These are phyloP conservation scores for Manis crassicaudata DNA, from an alignment of 2,797 vertebrate species.

Conservation along the genomic window DNA sequence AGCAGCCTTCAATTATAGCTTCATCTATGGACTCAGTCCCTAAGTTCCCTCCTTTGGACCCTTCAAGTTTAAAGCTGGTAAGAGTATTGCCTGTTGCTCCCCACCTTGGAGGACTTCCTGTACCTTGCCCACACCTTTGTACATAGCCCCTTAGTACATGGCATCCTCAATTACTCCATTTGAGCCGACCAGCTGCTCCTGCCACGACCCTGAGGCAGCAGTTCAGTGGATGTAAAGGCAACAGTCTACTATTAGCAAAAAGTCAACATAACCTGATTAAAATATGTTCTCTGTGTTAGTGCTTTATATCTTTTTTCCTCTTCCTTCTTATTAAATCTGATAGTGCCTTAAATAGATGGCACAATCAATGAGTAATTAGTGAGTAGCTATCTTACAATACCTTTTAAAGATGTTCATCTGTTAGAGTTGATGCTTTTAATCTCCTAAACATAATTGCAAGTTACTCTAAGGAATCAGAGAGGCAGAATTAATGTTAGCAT, in stretches of 20 bases:
- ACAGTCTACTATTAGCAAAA: neutral
- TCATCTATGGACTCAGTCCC: neutral
- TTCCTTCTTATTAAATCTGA: conserved; percentile 51
- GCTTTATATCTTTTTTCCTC: neutral
- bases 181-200: neutral
- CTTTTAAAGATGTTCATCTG: conserved; percentile 68
- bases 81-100: rapidly evolving
- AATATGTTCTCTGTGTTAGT: neutral
- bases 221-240: neutral
- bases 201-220: neutral
- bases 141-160: rapidly evolving
- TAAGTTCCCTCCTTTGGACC: neutral
- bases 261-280: neutral
- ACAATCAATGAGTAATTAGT: conserved; percentile 74
- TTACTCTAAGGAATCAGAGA: conserved; percentile 58
- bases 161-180: neutral
- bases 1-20: rapidly evolving
- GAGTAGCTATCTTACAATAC: conserved; percentile 54
- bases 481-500: conserved; percentile 66
- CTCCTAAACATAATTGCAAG: conserved; percentile 65
- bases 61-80: neutral
- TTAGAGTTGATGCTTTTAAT: conserved; percentile 70
- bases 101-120: rapidly evolving
- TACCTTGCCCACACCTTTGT: neutral
- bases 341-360: conserved; percentile 51